Base-by-base conservation (phyloP, 2,113 vertebrate genomes). In the Speoplatyrhinus poulsoni region DNA sequence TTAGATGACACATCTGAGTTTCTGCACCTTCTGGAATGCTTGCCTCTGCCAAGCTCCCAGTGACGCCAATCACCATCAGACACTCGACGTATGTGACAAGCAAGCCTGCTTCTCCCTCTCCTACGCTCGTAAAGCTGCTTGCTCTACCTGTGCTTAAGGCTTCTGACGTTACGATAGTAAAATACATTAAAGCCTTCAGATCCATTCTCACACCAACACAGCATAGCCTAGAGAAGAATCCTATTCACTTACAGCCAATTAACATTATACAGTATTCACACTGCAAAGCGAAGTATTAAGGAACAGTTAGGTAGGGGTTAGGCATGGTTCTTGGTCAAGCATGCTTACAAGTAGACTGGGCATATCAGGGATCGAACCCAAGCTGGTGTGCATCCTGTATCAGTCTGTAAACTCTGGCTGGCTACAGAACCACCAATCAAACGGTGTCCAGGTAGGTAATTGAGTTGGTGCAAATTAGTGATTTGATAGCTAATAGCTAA, bases 41-140 rank as follows among this genome's bases (percentile, higher is more conserved):
- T 46, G 60, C n/a, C 53, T 1, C 33, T 33, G 55, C 11, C 54
- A 17, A 47, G 49, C 72, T 26, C 26, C 26, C 26, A 26, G 26
- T 26, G 26, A 26, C 26, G 26, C 26, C 26, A 26, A 26, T 26
- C 26, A 63, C 60, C 49, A 60, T 73, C 72, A 76, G 48, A 60
- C 63, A 62, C 58, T 60, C 69, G 57, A 75, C 65, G 48, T 64
- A 76, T 32, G 69, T 64, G 69, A 77, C 83, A 67, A 54, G 59
- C 46, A 73, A 72, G 72, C 71, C 57, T 69, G 58, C 62, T 41
- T 17, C 52, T 62, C 65, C 62, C 59, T 17, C 41, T 62, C 57
- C 60, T 19, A 12, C 9, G 46, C 47, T 49, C 55, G 65, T 1
- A 41, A 41, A 41, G 36, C 36, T 41, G 36, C 47, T 63, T 4